A percentile compares a stretch with the other conserved stretches of the same genome.
phyloP scores from a whole-genome alignment of 2,113 vertebrate genomes.

The Columba livia region DNA sequence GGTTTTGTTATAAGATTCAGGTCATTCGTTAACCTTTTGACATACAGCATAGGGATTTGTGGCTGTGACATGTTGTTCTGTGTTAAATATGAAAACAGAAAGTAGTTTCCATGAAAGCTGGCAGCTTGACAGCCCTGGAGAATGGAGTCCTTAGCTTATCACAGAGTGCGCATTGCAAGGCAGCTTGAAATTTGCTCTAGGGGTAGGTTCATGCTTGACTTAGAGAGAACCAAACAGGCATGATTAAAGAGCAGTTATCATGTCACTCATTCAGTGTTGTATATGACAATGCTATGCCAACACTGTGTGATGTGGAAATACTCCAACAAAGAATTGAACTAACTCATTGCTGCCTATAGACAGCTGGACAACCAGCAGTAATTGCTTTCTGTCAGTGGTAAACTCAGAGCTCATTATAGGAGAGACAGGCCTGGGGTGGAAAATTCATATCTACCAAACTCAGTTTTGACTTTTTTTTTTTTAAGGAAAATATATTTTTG shows the following conservation, averaged over 20 bases:
- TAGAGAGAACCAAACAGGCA: not conserved
- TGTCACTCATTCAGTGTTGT: not conserved
- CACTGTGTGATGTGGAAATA: not conserved
- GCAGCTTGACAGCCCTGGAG: not conserved
- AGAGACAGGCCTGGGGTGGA: not conserved
- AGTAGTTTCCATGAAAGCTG: constrained; percentile 2
- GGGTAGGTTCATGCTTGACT: not conserved
- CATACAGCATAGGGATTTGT: not conserved
- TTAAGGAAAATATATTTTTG: not conserved
- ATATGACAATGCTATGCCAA: not conserved
- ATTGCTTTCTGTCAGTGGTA: constrained; percentile 8
- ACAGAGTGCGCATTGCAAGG: not conserved
- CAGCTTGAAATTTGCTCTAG: not conserved
- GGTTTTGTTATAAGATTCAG: constrained; percentile 1
- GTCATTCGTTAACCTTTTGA: constrained; percentile 5
- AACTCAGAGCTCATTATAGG: not conserved
- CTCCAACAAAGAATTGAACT: not conserved
- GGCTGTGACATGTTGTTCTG: not conserved
- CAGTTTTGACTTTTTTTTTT: not conserved
- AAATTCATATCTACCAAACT: not conserved
- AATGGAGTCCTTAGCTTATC: not conserved
- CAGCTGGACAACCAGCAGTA: not conserved
- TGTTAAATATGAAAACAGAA: not conserved
- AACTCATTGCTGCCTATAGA: not conserved
- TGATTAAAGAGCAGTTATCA: not conserved